These are phyloP conservation scores for Melipona beecheii DNA, from an alignment of 2,888 invertebrate species.

Conservation along the genomic window DNA sequence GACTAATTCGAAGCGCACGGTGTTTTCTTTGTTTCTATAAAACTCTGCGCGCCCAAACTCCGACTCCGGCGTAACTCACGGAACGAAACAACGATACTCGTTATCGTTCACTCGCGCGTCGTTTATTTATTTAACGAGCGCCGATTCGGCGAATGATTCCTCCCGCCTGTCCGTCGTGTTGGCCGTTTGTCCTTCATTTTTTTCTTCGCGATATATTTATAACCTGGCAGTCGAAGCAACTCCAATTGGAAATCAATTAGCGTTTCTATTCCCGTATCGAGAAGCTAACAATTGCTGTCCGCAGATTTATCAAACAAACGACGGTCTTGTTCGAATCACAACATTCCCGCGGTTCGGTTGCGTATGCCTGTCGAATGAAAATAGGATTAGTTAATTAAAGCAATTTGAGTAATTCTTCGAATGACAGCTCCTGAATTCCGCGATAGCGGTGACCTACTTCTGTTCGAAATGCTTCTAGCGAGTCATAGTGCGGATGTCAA, in stretches of 20 bases:
- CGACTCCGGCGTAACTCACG: too few relatives aligned
- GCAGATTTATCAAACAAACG: constrained; percentile 53
- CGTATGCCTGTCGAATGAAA: constrained; percentile 63
- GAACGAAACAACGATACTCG: neutral
- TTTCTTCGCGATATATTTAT: neutral
- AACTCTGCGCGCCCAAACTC: neutral
- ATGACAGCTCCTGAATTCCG: constrained; percentile 28
- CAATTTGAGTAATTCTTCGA: constrained; percentile 59
- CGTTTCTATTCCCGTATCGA: constrained; percentile 18
- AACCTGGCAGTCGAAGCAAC: neutral
- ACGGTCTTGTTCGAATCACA: constrained; percentile 56
- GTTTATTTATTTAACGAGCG: neutral
- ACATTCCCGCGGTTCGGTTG: constrained; percentile 22
- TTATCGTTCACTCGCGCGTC: neutral
- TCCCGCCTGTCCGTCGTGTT: neutral
- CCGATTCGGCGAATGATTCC: neutral
- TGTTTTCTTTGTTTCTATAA: neutral
- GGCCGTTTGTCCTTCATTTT: neutral
- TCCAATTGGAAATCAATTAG: neutral
- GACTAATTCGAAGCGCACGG: constrained; percentile 26
- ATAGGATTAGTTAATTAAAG: constrained; percentile 75
- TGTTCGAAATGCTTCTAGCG: neutral
- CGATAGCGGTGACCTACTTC: constrained; percentile 44
- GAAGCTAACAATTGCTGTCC: constrained; percentile 23
- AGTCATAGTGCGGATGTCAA: constrained; percentile 20